Evolutionary conservation across 2,888 invertebrate genomes (phyloP).

Genomic region (Sphecodes monilicornis): DNA sequence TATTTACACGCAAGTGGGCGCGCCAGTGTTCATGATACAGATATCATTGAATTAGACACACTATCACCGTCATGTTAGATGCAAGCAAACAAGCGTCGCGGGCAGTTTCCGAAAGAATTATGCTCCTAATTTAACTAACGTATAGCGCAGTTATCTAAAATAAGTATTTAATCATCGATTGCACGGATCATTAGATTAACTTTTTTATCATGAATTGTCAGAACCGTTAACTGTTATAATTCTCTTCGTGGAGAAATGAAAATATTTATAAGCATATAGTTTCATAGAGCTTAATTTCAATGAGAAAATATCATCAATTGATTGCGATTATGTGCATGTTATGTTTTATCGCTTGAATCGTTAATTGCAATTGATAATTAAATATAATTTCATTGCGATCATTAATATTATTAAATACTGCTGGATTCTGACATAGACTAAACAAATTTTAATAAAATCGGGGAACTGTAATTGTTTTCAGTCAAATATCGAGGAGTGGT

Average conservation of each 20-base stretch:
- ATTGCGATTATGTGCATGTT: not conserved
- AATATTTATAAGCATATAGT: too few relatives aligned
- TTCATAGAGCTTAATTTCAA: not conserved
- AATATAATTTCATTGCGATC: not conserved
- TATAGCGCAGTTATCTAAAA: not conserved
- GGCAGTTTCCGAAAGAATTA: not conserved
- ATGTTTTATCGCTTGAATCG: not conserved
- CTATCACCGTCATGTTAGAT: not conserved
- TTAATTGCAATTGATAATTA: not conserved
- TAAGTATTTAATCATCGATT: not conserved
- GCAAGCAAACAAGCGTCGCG: not conserved
- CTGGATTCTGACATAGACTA: not conserved
- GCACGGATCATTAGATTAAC: not conserved
- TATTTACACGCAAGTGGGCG: not conserved
- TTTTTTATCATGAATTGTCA: not conserved
- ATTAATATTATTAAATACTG: not conserved
- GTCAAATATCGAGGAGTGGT: not conserved
- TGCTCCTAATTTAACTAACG: not conserved
- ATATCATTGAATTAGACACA: not conserved
- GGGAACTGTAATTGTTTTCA: not conserved
- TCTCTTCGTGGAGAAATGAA: not conserved
- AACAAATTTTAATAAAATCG: not conserved
- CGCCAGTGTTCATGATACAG: not conserved
- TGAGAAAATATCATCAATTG: not conserved
- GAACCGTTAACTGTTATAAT: not conserved